Evolutionary conservation across 1,140 invertebrate genomes (phyloP).

Genomic region (Cephus cinctus): DNA sequence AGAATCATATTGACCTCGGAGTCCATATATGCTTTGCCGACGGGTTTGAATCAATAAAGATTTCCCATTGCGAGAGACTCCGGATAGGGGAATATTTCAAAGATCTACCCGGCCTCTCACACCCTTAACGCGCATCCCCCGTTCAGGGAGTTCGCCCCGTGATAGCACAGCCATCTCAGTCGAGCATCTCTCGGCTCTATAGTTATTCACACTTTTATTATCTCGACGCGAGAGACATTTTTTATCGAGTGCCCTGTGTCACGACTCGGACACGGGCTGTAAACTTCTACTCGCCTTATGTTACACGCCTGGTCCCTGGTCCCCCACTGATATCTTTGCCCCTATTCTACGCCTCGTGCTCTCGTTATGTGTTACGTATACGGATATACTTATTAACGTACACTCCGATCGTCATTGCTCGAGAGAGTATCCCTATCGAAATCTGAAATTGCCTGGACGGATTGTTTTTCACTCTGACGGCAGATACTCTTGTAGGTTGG

Average conservation of each 20-base stretch:
- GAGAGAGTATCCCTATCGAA: too few relatives aligned
- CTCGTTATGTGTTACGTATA: too few relatives aligned
- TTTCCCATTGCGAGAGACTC: slow-evolving; percentile 42
- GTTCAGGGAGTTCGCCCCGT: slow-evolving; percentile 3
- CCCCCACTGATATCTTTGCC: too few relatives aligned
- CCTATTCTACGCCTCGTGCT: neutral
- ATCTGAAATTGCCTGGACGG: too few relatives aligned
- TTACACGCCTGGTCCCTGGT: too few relatives aligned
- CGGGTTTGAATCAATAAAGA: slow-evolving; percentile 51
- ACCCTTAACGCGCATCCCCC: slow-evolving; percentile 9
- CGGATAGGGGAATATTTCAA: slow-evolving; percentile 46
- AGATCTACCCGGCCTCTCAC: slow-evolving; percentile 31
- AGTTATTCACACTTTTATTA: slow-evolving; percentile 23
- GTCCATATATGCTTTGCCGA: slow-evolving; percentile 35
- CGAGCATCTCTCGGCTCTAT: neutral
- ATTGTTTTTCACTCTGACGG: too few relatives aligned
- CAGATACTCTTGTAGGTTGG: too few relatives aligned
- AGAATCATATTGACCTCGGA: slow-evolving; percentile 45
- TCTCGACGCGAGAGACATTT: slow-evolving; percentile 30
- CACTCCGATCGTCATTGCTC: too few relatives aligned
- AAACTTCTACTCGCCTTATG: slow-evolving; percentile 23
- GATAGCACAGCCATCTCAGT: too few relatives aligned
- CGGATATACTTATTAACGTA: too few relatives aligned
- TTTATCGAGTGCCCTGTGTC: slow-evolving; percentile 37
- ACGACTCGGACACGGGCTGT: slow-evolving; percentile 28